Evolutionary conservation across 2,888 invertebrate species (phyloP).

Genomic region (Embidobia sp.): DNA sequence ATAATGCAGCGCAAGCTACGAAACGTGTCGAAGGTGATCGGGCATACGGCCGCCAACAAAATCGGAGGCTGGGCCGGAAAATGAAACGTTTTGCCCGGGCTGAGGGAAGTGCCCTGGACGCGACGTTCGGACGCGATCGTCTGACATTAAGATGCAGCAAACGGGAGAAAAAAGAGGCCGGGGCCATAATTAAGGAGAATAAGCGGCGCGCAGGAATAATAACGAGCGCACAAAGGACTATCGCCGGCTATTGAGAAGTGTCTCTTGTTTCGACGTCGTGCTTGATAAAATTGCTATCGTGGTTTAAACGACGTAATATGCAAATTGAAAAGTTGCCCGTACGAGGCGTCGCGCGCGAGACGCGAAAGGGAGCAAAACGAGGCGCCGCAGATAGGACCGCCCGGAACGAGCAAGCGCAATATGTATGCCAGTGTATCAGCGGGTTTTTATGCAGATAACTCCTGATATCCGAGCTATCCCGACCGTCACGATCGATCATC

Average conservation of each 20-base stretch:
- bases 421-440: slow-evolving; percentile 71
- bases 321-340: slow-evolving; percentile 53
- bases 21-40: too few species aligned
- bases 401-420: slow-evolving; percentile 63
- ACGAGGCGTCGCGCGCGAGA: slow-evolving; percentile 37
- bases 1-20: too few species aligned
- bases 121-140: too few species aligned
- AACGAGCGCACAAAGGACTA: slow-evolving; percentile 27
- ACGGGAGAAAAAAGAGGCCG: background rate
- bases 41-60: too few species aligned
- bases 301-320: slow-evolving; percentile 57
- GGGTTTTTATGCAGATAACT: slow-evolving; percentile 66
- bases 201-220: slow-evolving; percentile 36
- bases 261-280: slow-evolving; percentile 41
- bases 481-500: slow-evolving; percentile 70
- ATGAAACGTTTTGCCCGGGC: too few species aligned
- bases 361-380: slow-evolving; percentile 38
- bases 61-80: too few species aligned
- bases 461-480: slow-evolving; percentile 44
- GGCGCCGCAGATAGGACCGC: slow-evolving; percentile 68
- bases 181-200: slow-evolving; percentile 53
- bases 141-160: too few species aligned
- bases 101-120: too few species aligned
- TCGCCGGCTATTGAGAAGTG: slow-evolving; percentile 46
- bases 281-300: slow-evolving; percentile 55